These are phyloP conservation scores for Ovis aries DNA, from an alignment of 2,113 vertebrate genomes.

Conservation along the genomic window ARS-UI_Ramb_v3.0 NC_056080.1:135194001-135194500, in stretches of 20 bases:
- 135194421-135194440: background rate
- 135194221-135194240: background rate
- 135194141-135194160: constrained; percentile 39
- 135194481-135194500: background rate
- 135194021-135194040: constrained; percentile 58
- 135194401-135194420: background rate
- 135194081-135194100: constrained; percentile 46
- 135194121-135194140: constrained; percentile 50
- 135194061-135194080: constrained; percentile 57
- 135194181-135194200: constrained; percentile 17
- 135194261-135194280: constrained; percentile 2
- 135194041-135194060: constrained; percentile 64
- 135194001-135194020: constrained; percentile 29
- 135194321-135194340: background rate
- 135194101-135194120: constrained; percentile 54
- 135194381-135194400: background rate
- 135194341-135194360: background rate
- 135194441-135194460: background rate
- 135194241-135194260: constrained; percentile 17
- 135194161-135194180: constrained; percentile 23
- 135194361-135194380: background rate
- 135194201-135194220: background rate
- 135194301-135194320: background rate
- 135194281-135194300: constrained; percentile 13
- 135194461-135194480: background rate